Evolutionary conservation across 2,888 invertebrate genomes (phyloP), one percentile per base, ranked within the genome.

Genomic region (Dicyrtoma fusca): DNA sequence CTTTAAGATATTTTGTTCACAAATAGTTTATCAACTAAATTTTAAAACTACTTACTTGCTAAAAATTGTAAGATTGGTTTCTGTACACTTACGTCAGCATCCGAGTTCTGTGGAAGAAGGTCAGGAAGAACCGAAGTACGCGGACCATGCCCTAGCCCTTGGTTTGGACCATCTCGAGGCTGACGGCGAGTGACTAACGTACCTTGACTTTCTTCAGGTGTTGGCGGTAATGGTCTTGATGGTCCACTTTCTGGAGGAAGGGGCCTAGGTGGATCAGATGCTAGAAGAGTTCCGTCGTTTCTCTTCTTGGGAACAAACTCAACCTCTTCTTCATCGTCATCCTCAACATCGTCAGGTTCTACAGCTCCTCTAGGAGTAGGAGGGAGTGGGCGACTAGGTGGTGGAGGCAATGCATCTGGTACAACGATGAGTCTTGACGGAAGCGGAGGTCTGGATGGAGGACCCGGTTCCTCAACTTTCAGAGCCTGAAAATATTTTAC

Each of bases 211-310:
- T 96, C 95, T 84, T 95, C 95, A 51, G 96, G 96, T 68, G 96
- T 96, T 65, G 96, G 96, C 71, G 96, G 96, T 82, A 96, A 87
- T 68, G 96, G 96, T 80, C 95, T 88, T 83, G 95, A 95, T 75
- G 95, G 95, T 94, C 81, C 92, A 70, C 91, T 86, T 72, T 73
- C 73, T 14, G 72, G 77, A 23, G 78, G 79, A 53, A 97, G 90
- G 81, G 97, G 97, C 84, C 96, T 93, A 23, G 97, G 95, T 71
- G 97, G 96, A 86, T 97, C 97, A 82, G 96, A 96, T 76, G 97
- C 97, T 69, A 96, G 88, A 71, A 97, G 87, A 1, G 97, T 97
- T 76, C 97, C 97, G 85, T 97, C 97, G 82, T 95, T 94, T 79
- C 94, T 87, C 80, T 73, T 82, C 80, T 70, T 79, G 70, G 76